Evolutionary conservation across 2,113 vertebrate species (phyloP).

Genomic region (Paramisgurnus dabryanus): DNA sequence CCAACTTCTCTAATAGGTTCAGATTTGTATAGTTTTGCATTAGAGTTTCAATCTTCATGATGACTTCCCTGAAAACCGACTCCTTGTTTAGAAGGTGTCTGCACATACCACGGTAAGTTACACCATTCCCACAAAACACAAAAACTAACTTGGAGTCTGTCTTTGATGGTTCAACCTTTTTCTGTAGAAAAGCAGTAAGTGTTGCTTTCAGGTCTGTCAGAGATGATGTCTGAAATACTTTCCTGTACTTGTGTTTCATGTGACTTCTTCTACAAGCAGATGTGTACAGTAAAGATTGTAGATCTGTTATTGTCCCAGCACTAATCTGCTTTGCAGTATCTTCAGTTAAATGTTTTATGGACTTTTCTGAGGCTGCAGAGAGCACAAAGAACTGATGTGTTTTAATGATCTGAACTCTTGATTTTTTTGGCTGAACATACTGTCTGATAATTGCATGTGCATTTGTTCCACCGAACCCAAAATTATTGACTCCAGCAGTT

Average conservation of each 20-base stretch:
- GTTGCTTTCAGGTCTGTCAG: constrained; percentile 72
- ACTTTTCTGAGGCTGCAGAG: constrained; percentile 79
- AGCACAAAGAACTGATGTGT: constrained; percentile 74
- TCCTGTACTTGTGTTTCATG: constrained; percentile 74
- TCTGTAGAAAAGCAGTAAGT: constrained; percentile 52
- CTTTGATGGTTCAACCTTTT: constrained; percentile 43
- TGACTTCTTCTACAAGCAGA: constrained; percentile 86
- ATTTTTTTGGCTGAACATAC: constrained; percentile 45
- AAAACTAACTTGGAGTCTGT: constrained; percentile 76
- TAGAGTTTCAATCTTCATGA: constrained; percentile 68
- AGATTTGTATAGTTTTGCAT: constrained; percentile 62
- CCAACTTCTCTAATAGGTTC: constrained; percentile 67
- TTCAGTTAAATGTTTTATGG: constrained; percentile 69
- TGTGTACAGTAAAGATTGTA: constrained; percentile 78
- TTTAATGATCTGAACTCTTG: constrained; percentile 47
- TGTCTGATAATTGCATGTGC: constrained; percentile 80
- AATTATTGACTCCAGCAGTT: constrained; percentile 82
- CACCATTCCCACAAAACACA: constrained; percentile 84
- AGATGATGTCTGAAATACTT: constrained; percentile 74
- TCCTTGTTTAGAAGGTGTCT: constrained; percentile 75
- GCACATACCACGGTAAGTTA: constrained; percentile 79
- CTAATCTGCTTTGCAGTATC: constrained; percentile 72
- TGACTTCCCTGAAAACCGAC: constrained; percentile 77
- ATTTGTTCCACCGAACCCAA: constrained; percentile 87
- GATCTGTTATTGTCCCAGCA: constrained; percentile 50